Conservation (phyloP, 1,140 invertebrate genomes). For the Nasonia vitripennis region DNA sequence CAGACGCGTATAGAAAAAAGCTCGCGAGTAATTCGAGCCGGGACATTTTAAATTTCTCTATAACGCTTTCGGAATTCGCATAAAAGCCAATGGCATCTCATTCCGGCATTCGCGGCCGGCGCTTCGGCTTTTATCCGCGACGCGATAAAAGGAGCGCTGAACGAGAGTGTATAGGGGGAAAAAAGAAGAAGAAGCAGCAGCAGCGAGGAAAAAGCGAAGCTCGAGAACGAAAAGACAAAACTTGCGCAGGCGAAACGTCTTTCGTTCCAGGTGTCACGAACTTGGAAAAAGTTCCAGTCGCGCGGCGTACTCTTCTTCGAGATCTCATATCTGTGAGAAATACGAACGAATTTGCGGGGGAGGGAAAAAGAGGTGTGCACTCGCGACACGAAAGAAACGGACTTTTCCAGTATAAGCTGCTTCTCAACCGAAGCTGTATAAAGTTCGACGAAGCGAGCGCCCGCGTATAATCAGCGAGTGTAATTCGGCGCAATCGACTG, state of each 20-base stretch:
- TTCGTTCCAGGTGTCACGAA: conserved; percentile 44
- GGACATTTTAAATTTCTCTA: neutral
- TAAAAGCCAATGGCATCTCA: conserved; percentile 36
- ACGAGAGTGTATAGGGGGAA: neutral
- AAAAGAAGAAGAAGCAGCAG: neutral
- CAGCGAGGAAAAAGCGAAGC: conserved; percentile 4
- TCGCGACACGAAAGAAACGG: conserved; percentile 1
- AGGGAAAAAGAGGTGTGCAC: conserved; percentile 11
- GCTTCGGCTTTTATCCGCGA: conserved; percentile 28
- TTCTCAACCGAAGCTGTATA: neutral
- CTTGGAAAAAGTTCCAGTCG: conserved; percentile 34
- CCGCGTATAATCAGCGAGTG: neutral
- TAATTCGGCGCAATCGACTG: neutral
- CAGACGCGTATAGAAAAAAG: too few relatives aligned
- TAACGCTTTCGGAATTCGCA: conserved; percentile 14
- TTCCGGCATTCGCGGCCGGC: neutral
- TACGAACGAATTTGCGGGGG: conserved; percentile 22
- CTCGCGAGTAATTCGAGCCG: neutral
- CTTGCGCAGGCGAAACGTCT: conserved; percentile 27
- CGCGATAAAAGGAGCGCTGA: conserved; percentile 19
- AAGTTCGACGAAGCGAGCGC: conserved; percentile 13
- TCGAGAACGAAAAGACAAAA: conserved; percentile 36
- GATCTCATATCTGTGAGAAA: conserved; percentile 43
- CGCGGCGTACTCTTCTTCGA: conserved; percentile 1
- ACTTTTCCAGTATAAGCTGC: conserved; percentile 40